Conservation (phyloP, 2,888 invertebrate species). For the Marronus borbonicus region DNA sequence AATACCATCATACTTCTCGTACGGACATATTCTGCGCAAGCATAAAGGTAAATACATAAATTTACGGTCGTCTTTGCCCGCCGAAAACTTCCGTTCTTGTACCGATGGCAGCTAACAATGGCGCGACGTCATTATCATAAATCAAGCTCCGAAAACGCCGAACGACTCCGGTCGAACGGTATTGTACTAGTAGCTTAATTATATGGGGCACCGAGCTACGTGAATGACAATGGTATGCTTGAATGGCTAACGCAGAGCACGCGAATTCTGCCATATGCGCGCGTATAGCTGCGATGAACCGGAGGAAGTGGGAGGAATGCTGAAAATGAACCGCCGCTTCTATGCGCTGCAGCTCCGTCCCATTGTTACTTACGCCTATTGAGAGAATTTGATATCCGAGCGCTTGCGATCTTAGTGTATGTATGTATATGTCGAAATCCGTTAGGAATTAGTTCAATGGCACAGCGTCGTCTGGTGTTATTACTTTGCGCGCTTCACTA, state of each 20-base stretch:
- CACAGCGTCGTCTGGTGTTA: not conserved
- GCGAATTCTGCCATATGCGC: conserved; percentile 51
- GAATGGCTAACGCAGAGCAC: conserved; percentile 48
- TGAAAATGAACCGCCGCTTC: conserved; percentile 47
- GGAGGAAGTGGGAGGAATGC: conserved; percentile 60
- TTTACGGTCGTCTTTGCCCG: conserved; percentile 19
- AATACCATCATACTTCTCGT: not conserved
- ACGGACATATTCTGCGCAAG: not conserved
- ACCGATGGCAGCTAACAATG: conserved; percentile 36
- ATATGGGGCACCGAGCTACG: conserved; percentile 44
- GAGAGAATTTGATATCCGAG: conserved; percentile 27
- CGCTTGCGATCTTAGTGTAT: not conserved
- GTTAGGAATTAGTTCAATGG: conserved; percentile 26
- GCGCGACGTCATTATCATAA: conserved; percentile 47
- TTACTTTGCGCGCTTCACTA: not conserved
- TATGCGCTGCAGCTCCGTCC: conserved; percentile 22
- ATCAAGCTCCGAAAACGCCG: conserved; percentile 42
- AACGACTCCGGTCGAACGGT: conserved; percentile 45
- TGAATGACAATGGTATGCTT: conserved; percentile 45
- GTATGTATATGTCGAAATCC: conserved; percentile 13
- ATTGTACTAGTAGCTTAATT: conserved; percentile 51
- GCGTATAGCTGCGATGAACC: conserved; percentile 2
- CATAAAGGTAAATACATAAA: conserved; percentile 32
- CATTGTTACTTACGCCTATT: conserved; percentile 43
- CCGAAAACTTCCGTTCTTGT: conserved; percentile 39